A percentile compares a stretch with the other conserved stretches of the same genome.
phyloP scores from a whole-genome alignment of 2,113 vertebrate genomes.

The Hemicordylus capensis region DNA sequence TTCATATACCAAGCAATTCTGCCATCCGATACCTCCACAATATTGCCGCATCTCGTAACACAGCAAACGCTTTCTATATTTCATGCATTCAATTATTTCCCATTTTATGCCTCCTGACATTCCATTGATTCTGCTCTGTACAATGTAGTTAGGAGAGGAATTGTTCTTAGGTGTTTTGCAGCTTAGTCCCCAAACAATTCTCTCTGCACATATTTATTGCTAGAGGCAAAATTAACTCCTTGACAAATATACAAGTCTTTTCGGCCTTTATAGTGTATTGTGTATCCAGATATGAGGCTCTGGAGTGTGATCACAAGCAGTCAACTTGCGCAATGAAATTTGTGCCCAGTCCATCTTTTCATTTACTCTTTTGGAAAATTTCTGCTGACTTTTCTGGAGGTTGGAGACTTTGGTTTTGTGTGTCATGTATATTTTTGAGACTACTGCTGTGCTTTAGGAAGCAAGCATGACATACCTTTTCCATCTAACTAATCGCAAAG shows the following conservation, averaged over 20 bases:
- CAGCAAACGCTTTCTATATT: slow-evolving; percentile 4
- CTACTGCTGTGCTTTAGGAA: neutral
- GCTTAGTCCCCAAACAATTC: slow-evolving; percentile 22
- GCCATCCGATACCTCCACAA: neutral
- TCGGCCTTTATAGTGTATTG: neutral
- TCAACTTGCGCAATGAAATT: neutral
- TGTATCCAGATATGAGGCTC: neutral
- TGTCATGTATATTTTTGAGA: neutral
- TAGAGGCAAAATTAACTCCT: slow-evolving; percentile 40
- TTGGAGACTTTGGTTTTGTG: neutral
- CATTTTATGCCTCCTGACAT: slow-evolving; percentile 13
- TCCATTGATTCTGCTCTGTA: slow-evolving; percentile 30
- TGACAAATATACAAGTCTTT: neutral
- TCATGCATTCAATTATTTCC: slow-evolving; percentile 13
- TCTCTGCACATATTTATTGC: neutral
- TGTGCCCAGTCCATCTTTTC: neutral
- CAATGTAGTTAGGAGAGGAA: slow-evolving; percentile 5
- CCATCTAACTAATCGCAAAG: neutral
- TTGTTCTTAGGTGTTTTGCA: slow-evolving; percentile 18
- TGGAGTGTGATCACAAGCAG: neutral
- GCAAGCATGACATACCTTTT: neutral
- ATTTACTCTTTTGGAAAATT: neutral
- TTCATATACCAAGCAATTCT: neutral
- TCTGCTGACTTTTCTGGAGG: neutral
- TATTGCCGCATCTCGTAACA: neutral